Percentiles rank a stretch among this genome's conserved stretches.
Evolutionary conservation across 2,113 vertebrate species (phyloP).

Genomic region (Callorhinus ursinus): DNA sequence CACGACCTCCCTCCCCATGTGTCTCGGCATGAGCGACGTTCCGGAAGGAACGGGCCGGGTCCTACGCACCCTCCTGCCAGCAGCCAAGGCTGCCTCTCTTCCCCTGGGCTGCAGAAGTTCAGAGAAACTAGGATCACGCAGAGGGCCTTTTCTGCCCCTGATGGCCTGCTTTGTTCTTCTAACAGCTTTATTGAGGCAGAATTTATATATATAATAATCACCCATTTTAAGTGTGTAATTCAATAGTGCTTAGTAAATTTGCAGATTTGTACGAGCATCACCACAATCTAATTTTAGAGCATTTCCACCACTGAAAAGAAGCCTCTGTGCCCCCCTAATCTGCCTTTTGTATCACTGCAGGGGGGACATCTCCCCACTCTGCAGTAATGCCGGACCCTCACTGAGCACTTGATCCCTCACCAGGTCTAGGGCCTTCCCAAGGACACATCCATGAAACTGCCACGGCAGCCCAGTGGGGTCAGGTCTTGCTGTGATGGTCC

Average conservation of each 20-base stretch:
- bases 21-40: accelerated
- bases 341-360: background rate
- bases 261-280: background rate
- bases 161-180: background rate
- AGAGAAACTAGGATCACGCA: accelerated
- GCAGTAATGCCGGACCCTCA: accelerated
- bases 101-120: accelerated
- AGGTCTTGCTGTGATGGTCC: accelerated
- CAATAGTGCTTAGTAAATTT: background rate
- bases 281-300: slow-evolving; percentile 30
- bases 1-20: background rate
- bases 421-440: accelerated
- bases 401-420: accelerated
- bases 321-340: background rate
- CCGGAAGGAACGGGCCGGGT: background rate
- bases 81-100: no score
- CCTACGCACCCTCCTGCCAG: background rate
- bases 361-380: background rate
- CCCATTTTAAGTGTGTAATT: background rate
- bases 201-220: background rate
- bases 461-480: accelerated
- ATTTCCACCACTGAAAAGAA: background rate
- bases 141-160: background rate
- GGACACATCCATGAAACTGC: accelerated
- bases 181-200: background rate